phyloP scores from a whole-genome alignment of 2,797 vertebrate species.

The Cynopterus sphinx region DNA sequence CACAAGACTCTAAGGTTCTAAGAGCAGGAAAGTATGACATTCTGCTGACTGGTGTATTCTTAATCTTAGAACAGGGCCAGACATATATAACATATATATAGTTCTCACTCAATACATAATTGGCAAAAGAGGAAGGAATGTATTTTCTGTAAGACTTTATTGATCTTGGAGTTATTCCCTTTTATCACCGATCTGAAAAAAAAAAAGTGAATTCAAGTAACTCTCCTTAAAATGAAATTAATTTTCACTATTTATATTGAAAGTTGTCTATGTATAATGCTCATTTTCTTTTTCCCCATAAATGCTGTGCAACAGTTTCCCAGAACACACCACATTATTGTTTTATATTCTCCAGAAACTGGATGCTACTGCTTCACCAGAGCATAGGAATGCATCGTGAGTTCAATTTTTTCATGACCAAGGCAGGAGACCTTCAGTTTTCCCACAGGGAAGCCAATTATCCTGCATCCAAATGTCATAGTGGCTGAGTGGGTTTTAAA shows the following conservation, averaged over 20 bases:
- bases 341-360: neutral
- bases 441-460: neutral
- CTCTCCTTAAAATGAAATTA: neutral
- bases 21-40: neutral
- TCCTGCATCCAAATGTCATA: neutral
- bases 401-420: neutral
- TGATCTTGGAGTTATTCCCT: neutral
- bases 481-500: neutral
- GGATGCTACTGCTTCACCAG: neutral
- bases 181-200: constrained; percentile 7
- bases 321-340: fast-evolving
- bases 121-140: neutral
- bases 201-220: neutral
- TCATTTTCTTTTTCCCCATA: neutral
- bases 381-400: too few species aligned
- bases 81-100: neutral
- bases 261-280: neutral
- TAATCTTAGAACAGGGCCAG: neutral
- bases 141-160: neutral
- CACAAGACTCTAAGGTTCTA: neutral
- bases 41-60: neutral
- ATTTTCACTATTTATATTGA: neutral
- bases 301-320: neutral
- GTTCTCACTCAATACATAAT: neutral
- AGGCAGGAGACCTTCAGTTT: neutral